Conservation (phyloP, 2,888 invertebrate genomes). For the Platycheirus rosarum region DNA sequence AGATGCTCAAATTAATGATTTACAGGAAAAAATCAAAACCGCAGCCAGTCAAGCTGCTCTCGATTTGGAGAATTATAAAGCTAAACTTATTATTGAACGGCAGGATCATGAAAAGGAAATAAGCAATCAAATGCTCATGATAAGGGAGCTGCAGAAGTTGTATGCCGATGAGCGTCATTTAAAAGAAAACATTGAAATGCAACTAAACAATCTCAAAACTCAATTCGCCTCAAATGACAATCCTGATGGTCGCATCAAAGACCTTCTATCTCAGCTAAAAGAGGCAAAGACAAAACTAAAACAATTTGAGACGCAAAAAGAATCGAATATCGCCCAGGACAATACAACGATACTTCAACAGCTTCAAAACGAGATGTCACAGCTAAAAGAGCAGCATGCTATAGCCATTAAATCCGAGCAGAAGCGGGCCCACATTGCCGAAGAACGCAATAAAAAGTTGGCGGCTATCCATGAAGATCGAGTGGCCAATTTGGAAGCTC, state of each 20-base stretch:
- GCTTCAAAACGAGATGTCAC: conserved; percentile 88
- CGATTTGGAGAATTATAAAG: conserved; percentile 87
- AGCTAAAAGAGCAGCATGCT: conserved; percentile 88
- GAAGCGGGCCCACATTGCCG: conserved; percentile 88
- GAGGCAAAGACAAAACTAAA: conserved; percentile 86
- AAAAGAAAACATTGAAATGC: conserved; percentile 89
- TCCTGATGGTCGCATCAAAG: conserved; percentile 81
- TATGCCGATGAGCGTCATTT: conserved; percentile 88
- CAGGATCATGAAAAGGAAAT: conserved; percentile 92
- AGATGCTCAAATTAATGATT: conserved; percentile 84
- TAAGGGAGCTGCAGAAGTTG: conserved; percentile 91
- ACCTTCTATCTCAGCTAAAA: conserved; percentile 86
- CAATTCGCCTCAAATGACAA: conserved; percentile 81
- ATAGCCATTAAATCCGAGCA: conserved; percentile 89
- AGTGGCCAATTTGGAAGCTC: conserved; percentile 89
- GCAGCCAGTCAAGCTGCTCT: conserved; percentile 84
- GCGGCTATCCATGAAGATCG: conserved; percentile 89
- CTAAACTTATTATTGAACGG: conserved; percentile 89
- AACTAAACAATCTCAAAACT: conserved; percentile 84
- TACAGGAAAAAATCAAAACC: conserved; percentile 85
- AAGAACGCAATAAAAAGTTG: conserved; percentile 87
- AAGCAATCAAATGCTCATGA: conserved; percentile 89
- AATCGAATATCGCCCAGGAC: conserved; percentile 79
- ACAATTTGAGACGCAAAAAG: conserved; percentile 83
- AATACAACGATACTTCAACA: conserved; percentile 84